phyloP scores from a whole-genome alignment of 2,888 invertebrate genomes.

The Glaucopsyche alexis region DNA sequence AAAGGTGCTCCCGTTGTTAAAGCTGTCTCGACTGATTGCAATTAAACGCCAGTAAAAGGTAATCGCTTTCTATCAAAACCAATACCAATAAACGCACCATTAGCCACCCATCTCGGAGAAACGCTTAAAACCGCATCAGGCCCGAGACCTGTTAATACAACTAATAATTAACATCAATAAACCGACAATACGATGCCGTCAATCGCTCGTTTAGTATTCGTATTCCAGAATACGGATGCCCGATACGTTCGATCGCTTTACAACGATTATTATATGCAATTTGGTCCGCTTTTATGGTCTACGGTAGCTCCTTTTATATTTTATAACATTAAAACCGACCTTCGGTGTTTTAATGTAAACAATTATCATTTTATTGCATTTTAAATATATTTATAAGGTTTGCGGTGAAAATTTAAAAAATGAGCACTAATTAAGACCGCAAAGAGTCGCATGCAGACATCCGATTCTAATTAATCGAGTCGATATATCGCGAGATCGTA shows the following conservation, averaged over 20 bases:
- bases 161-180: constrained; percentile 75
- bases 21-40: constrained; percentile 26
- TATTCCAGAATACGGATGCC: constrained; percentile 52
- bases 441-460: constrained; percentile 54
- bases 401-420: constrained; percentile 26
- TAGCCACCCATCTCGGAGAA: constrained; percentile 59
- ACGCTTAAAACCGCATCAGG: constrained; percentile 51
- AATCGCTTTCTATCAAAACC: constrained; percentile 54
- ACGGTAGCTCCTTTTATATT: constrained; percentile 33
- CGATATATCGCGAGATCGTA: constrained; percentile 66
- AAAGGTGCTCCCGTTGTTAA: neutral
- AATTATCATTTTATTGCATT: constrained; percentile 33
- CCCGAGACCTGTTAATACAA: constrained; percentile 53
- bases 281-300: constrained; percentile 30
- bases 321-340: constrained; percentile 20
- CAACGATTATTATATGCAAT: constrained; percentile 35
- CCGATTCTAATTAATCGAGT: constrained; percentile 66
- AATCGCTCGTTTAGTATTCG: constrained; percentile 53
- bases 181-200: constrained; percentile 46
- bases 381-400: constrained; percentile 34
- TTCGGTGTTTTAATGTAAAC: constrained; percentile 23
- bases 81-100: constrained; percentile 63
- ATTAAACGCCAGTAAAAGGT: constrained; percentile 36
- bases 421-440: constrained; percentile 16
- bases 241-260: constrained; percentile 42